Conservation (phyloP, 2,797 vertebrate species). For the Mormyrops attenuatus region DNA sequence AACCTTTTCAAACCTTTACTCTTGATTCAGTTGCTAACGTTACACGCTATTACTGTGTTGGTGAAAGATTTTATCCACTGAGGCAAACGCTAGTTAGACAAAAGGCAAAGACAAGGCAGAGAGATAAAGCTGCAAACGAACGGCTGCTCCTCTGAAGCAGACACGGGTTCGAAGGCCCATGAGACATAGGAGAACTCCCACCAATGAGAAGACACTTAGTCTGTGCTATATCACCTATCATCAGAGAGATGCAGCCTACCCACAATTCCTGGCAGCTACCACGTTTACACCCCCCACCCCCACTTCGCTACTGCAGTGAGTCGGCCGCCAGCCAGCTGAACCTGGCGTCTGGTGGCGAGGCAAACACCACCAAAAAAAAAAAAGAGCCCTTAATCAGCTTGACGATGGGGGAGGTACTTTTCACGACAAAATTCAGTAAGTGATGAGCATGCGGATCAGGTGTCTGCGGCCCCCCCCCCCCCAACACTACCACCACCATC, state of each 20-base stretch:
- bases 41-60: neutral
- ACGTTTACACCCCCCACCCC: neutral
- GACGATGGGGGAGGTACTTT: neutral
- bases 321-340: constrained; percentile 24
- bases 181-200: neutral
- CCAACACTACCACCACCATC: neutral
- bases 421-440: neutral
- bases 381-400: neutral
- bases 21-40: neutral
- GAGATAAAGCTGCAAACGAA: neutral
- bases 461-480: neutral
- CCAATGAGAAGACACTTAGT: constrained; percentile 16
- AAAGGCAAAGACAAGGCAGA: neutral
- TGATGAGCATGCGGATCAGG: neutral
- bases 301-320: constrained; percentile 26
- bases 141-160: neutral
- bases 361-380: neutral
- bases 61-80: neutral
- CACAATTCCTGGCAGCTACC: constrained; percentile 8
- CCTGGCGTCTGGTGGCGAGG: neutral
- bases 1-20: neutral
- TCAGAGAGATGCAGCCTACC: neutral
- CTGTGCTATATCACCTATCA: constrained; percentile 5
- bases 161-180: neutral
- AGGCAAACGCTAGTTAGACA: neutral